These are phyloP conservation scores for Drosophila melanocephala DNA, from an alignment of 2,888 invertebrate species.

Conservation along the genomic window DNA sequence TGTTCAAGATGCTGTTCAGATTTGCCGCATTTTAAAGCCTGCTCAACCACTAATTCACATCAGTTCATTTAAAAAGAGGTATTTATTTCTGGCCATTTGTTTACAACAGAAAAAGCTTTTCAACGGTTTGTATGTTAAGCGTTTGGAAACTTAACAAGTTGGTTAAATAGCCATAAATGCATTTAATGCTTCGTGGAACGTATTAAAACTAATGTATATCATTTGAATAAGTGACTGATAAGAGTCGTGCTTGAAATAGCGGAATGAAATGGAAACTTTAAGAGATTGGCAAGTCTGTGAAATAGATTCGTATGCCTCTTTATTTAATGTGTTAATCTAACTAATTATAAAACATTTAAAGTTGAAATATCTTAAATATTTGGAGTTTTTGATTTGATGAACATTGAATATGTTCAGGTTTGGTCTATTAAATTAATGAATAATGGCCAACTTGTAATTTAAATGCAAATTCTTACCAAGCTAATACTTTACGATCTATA, in stretches of 20 bases:
- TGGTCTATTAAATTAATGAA: not conserved
- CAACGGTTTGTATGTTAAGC: constrained; percentile 16
- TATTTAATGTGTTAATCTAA: constrained; percentile 6
- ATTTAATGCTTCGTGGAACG: constrained; percentile 53
- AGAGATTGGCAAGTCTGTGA: constrained; percentile 3
- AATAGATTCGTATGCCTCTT: constrained; percentile 7
- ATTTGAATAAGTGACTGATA: constrained; percentile 61
- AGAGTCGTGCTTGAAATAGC: constrained; percentile 1
- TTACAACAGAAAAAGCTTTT: constrained; percentile 33
- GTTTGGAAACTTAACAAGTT: constrained; percentile 53
- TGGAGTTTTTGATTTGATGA: not conserved
- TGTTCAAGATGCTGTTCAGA: constrained; percentile 75
- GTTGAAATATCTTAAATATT: not conserved
- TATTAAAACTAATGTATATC: constrained; percentile 34
- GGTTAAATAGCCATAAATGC: constrained; percentile 27
- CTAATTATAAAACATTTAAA: constrained; percentile 27
- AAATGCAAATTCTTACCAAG: not conserved
- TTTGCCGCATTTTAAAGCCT: constrained; percentile 57
- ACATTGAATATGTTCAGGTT: not conserved
- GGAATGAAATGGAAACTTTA: constrained; percentile 4
- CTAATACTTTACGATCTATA: not conserved
- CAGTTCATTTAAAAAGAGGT: constrained; percentile 1
- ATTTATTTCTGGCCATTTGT: constrained; percentile 45
- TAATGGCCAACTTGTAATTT: not conserved
- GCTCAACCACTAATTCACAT: constrained; percentile 50